Conservation (phyloP, 2,113 vertebrate genomes). For the Laticauda laticaudata region DNA sequence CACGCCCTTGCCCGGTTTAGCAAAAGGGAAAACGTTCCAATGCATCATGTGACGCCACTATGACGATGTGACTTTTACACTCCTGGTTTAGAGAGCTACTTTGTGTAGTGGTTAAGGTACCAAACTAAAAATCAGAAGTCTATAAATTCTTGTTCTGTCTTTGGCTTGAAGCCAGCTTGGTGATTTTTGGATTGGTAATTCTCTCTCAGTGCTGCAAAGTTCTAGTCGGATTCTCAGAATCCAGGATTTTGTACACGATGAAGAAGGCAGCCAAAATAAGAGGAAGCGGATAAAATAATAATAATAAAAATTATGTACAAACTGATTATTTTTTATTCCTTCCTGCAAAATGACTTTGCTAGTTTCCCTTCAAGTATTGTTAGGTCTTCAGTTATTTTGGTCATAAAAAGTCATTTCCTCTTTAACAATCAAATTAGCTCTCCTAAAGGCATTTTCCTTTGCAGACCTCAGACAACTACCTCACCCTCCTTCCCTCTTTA, state of each 20-base stretch:
- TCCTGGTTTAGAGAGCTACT: background rate
- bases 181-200: background rate
- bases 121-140: background rate
- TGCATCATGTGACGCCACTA: too few relatives aligned
- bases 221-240: background rate
- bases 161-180: background rate
- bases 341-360: slow-evolving; percentile 37
- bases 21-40: too few relatives aligned
- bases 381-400: slow-evolving; percentile 37
- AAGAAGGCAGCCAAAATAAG: background rate
- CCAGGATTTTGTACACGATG: background rate
- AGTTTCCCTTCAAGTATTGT: background rate
- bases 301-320: background rate
- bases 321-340: slow-evolving; percentile 20
- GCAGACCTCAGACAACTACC: slow-evolving; percentile 35
- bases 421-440: slow-evolving; percentile 52
- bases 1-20: too few relatives aligned
- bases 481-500: background rate
- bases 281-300: background rate
- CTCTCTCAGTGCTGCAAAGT: background rate
- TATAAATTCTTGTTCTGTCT: background rate
- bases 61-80: too few relatives aligned
- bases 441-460: slow-evolving; percentile 57
- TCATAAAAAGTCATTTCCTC: slow-evolving; percentile 47
- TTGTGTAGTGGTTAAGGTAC: background rate